Evolutionary conservation across 2,797 vertebrate species (phyloP).

Genomic region (Pangasius sanitwongsei): DNA sequence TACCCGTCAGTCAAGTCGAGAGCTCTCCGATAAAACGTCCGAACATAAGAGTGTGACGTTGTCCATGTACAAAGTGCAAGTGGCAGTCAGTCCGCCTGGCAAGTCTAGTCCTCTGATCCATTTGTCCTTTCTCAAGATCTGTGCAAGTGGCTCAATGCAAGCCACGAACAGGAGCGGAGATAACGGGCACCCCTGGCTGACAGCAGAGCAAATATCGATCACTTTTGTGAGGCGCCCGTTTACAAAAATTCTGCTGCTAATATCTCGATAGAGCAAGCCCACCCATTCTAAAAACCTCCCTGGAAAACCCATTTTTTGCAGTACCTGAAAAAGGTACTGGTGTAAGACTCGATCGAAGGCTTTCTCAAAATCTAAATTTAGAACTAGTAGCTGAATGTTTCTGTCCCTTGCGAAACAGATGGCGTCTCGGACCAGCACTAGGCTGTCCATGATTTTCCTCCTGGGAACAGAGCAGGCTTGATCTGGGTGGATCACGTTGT

Average conservation of each 20-base stretch:
- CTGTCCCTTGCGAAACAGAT: constrained; percentile 58
- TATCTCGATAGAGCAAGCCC: constrained; percentile 35
- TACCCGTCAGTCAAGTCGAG: constrained; percentile 44
- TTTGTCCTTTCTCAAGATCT: constrained; percentile 54
- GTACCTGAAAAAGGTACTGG: constrained; percentile 44
- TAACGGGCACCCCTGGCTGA: constrained; percentile 53
- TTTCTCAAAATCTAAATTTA: constrained; percentile 63
- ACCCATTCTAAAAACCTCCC: constrained; percentile 47
- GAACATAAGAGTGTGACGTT: constrained; percentile 32
- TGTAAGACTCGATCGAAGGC: constrained; percentile 54
- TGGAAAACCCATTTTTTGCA: constrained; percentile 47
- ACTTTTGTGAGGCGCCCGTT: constrained; percentile 39
- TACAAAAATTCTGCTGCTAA: constrained; percentile 34
- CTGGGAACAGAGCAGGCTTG: constrained; percentile 49
- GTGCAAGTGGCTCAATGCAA: constrained; percentile 47
- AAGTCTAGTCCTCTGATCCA: constrained; percentile 30
- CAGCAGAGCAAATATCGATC: constrained; percentile 20
- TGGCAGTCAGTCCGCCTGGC: constrained; percentile 24
- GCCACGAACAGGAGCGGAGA: constrained; percentile 37
- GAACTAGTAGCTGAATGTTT: constrained; percentile 41
- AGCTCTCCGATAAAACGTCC: constrained; percentile 25
- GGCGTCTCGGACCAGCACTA: constrained; percentile 53
- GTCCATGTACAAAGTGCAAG: constrained; percentile 45
- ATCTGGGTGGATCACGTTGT: constrained; percentile 52
- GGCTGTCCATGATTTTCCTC: constrained; percentile 55